Evolutionary conservation across 1,140 invertebrate genomes (phyloP).

Genomic region (Atta colombica): DNA sequence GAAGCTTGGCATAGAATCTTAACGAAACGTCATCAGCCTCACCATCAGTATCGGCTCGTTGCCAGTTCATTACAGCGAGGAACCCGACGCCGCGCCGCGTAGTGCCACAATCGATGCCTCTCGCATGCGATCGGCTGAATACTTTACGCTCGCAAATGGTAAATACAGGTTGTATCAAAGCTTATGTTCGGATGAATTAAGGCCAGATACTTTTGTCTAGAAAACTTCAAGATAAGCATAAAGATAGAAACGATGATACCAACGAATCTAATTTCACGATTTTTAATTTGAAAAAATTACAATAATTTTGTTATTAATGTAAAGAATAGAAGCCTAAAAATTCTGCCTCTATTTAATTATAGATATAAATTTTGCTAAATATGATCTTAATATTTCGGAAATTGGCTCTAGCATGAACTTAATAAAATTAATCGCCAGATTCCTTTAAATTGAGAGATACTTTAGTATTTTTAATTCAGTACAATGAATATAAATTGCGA

Average conservation of each 20-base stretch:
- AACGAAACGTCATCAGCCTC: conserved; percentile 63
- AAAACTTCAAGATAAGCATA: not conserved
- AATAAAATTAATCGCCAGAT: conserved; percentile 6
- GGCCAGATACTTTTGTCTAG: not conserved
- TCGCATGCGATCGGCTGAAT: not conserved
- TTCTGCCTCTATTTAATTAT: not conserved
- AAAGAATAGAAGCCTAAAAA: not conserved
- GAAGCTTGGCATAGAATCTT: conserved; percentile 83
- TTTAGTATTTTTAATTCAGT: conserved; percentile 3
- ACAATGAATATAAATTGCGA: conserved; percentile 20
- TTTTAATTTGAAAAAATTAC: conserved; percentile 1
- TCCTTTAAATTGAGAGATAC: not conserved
- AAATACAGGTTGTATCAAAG: not conserved
- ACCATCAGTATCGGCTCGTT: not conserved
- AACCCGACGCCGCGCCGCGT: conserved; percentile 11
- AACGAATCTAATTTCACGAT: not conserved
- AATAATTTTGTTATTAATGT: not conserved
- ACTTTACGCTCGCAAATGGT: conserved; percentile 1
- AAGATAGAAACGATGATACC: not conserved
- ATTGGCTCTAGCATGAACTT: not conserved
- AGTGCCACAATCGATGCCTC: conserved; percentile 30
- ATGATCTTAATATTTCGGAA: not conserved
- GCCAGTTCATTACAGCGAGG: conserved; percentile 15
- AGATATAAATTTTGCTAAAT: too few relatives aligned
- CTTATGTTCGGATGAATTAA: not conserved